Percentiles rank a stretch among this genome's conserved stretches.
These are phyloP conservation scores for Urocynchramus pylzowi DNA, from an alignment of 2,113 vertebrate genomes.

Conservation along the genomic window DNA sequence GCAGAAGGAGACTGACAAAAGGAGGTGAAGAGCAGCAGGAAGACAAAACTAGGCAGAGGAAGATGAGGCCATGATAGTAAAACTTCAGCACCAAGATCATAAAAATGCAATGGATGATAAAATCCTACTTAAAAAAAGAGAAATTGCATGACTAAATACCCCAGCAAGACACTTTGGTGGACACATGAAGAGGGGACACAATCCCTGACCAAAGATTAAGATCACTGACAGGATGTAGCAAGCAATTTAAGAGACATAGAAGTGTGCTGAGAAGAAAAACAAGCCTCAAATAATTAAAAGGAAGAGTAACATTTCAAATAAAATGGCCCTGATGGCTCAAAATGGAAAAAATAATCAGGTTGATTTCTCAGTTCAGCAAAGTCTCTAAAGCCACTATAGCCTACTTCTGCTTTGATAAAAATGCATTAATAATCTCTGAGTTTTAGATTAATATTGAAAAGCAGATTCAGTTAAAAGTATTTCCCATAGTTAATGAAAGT, in stretches of 20 bases:
- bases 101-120: background rate
- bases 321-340: background rate
- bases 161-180: no score
- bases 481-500: background rate
- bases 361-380: background rate
- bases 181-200: background rate
- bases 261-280: background rate
- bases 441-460: background rate
- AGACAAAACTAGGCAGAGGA: background rate
- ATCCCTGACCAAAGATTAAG: no score
- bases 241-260: background rate
- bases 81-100: background rate
- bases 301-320: background rate
- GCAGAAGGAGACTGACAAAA: background rate
- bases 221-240: background rate
- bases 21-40: background rate
- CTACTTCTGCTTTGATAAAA: background rate
- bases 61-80: background rate
- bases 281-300: background rate
- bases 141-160: background rate
- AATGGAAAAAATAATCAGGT: background rate
- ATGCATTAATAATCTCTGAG: background rate
- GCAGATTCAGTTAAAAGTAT: background rate
- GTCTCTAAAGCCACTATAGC: background rate
- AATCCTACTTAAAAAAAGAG: background rate